A percentile compares a stretch with the other conserved stretches of the same genome.
Conservation (phyloP, 2,797 vertebrate species). For the Pachyuromys duprasi region DNA sequence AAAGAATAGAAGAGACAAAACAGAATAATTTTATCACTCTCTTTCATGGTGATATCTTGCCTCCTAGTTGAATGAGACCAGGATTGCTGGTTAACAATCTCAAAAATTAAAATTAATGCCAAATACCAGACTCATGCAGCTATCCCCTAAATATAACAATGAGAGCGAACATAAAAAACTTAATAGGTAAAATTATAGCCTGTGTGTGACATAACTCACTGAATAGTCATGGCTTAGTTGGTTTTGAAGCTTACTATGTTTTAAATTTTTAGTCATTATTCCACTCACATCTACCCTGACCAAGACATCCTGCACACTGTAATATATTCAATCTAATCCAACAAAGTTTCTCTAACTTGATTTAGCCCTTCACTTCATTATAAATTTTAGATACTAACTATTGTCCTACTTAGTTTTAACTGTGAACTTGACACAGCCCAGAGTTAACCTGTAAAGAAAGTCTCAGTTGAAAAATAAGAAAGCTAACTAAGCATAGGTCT, state of each 20-base stretch:
- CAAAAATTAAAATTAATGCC: slow-evolving; percentile 32
- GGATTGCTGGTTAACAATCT: neutral
- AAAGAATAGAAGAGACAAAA: neutral
- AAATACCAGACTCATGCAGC: neutral
- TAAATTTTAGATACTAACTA: neutral
- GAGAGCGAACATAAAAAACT: neutral
- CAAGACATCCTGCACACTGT: neutral
- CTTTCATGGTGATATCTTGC: neutral
- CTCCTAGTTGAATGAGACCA: neutral
- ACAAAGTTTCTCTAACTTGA: neutral
- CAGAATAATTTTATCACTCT: neutral
- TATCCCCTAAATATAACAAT: neutral
- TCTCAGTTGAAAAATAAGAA: neutral
- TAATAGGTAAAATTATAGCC: neutral
- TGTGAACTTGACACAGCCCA: neutral
- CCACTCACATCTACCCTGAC: neutral
- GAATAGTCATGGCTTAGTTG: neutral
- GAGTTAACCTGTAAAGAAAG: neutral
- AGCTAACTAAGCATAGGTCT: neutral
- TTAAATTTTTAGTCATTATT: neutral
- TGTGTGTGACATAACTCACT: neutral
- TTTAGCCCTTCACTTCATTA: neutral
- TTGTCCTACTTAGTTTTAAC: neutral
- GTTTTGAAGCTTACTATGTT: neutral
- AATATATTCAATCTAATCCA: neutral